Evolutionary conservation across 2,888 invertebrate genomes (phyloP).

Genomic region (Cheilosia scutellata): DNA sequence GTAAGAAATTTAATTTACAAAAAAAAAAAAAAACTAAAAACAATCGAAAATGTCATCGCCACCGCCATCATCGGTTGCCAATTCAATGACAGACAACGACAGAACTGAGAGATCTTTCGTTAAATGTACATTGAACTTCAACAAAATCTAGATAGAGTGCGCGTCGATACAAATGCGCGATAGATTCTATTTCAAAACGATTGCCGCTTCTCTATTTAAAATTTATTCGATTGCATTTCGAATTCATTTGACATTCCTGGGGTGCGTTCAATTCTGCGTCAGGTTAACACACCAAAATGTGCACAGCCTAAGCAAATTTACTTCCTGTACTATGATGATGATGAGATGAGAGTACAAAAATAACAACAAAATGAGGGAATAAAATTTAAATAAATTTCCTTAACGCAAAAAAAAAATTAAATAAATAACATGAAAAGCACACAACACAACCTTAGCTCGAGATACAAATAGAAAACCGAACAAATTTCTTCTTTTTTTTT

Average conservation of each 20-base stretch:
- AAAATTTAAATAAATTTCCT: constrained; percentile 35
- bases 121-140: constrained; percentile 84
- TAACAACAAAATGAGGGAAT: constrained; percentile 8
- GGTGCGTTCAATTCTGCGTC: constrained; percentile 67
- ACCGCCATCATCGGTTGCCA: constrained; percentile 37
- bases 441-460: constrained; percentile 53
- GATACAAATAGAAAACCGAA: constrained; percentile 68
- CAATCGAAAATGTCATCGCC: constrained; percentile 69
- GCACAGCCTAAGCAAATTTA: constrained; percentile 32
- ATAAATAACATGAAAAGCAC: constrained; percentile 21
- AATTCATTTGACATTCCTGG: constrained; percentile 42
- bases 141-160: constrained; percentile 67
- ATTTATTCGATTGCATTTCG: constrained; percentile 42
- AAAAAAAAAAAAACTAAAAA: constrained; percentile 42
- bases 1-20: constrained; percentile 87
- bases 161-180: constrained; percentile 29
- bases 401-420: constrained; percentile 1
- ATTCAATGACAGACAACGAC: constrained; percentile 52
- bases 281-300: constrained; percentile 57
- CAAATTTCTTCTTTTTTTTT: not conserved
- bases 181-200: constrained; percentile 66
- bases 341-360: constrained; percentile 32
- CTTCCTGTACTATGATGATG: constrained; percentile 41
- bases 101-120: constrained; percentile 65
- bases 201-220: constrained; percentile 32